These are phyloP conservation scores for Hydractinia symbiolongicarpus DNA, from an alignment of 30 jellyfish, hydroid and myxozoan species.

Conservation along the genomic window DNA sequence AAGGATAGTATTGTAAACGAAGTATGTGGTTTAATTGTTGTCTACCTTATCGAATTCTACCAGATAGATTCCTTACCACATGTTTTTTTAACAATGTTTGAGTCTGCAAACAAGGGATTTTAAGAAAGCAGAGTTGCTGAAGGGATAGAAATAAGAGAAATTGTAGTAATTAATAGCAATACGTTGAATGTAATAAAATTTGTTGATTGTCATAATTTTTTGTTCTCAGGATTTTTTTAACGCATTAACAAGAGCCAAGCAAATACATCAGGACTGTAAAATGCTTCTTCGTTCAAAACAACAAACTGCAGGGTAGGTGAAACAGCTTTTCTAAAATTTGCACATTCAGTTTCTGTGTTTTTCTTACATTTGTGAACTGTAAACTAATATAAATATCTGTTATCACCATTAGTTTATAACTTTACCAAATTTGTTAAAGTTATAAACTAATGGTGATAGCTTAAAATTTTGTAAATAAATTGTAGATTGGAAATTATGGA, in stretches of 20 bases:
- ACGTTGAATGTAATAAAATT: neutral
- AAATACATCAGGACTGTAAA: conserved; percentile 87
- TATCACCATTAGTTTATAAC: too few relatives aligned
- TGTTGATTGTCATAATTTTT: neutral
- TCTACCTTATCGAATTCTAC: too few relatives aligned
- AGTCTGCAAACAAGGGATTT: too few relatives aligned
- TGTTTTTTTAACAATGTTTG: too few relatives aligned
- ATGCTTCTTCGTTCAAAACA: conserved; percentile 82
- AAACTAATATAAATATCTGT: too few relatives aligned
- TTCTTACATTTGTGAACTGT: neutral
- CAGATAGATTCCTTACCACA: too few relatives aligned
- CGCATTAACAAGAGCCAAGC: conserved; percentile 75
- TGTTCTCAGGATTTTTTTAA: conserved; percentile 65
- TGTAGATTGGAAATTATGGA: conserved; percentile 90
- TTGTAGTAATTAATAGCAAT: too few relatives aligned
- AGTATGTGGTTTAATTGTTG: conserved; percentile 30
- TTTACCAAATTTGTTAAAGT: too few relatives aligned
- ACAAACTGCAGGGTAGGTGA: conserved; percentile 86
- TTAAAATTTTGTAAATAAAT: neutral
- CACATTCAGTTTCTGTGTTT: neutral
- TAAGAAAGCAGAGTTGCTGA: too few relatives aligned
- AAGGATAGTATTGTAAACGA: conserved; percentile 62
- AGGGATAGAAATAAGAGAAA: too few relatives aligned
- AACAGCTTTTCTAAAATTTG: neutral
- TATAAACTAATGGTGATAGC: neutral